A percentile compares a stretch with the other conserved stretches of the same genome.
Evolutionary conservation across 2,888 invertebrate genomes (phyloP).

Genomic region (Escarpia spicata): DNA sequence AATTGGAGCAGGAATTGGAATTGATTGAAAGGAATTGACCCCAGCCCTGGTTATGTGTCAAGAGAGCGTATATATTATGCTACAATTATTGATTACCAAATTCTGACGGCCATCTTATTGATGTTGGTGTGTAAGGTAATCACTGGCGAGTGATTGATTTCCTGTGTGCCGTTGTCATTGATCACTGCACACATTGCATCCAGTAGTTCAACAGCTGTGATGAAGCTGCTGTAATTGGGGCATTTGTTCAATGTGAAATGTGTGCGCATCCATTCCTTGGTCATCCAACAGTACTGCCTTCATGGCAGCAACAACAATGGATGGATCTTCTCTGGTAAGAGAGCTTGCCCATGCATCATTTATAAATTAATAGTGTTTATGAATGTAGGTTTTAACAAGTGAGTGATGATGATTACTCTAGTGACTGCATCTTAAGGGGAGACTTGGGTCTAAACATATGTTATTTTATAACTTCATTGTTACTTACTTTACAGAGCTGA

Average conservation of each 20-base stretch:
- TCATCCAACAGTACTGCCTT: background rate
- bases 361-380: background rate
- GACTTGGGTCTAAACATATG: no score
- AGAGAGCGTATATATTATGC: background rate
- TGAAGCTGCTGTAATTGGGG: background rate
- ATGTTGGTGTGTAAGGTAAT: background rate
- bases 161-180: background rate
- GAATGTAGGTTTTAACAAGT: background rate
- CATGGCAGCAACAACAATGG: background rate
- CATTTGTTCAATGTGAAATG: background rate
- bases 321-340: background rate
- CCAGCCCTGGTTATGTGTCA: background rate
- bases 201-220: constrained; percentile 2
- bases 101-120: background rate
- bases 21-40: no score
- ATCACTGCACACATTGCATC: background rate
- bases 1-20: no score
- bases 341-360: background rate
- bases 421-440: background rate
- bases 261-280: background rate
- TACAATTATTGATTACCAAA: background rate
- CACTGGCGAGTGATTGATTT: background rate
- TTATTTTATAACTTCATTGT: no score
- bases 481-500: no score
- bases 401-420: background rate